A percentile compares a stretch with the other conserved stretches of the same genome.
Evolutionary conservation across 2,888 invertebrate species (phyloP).

Genomic region (Timema podura): DNA sequence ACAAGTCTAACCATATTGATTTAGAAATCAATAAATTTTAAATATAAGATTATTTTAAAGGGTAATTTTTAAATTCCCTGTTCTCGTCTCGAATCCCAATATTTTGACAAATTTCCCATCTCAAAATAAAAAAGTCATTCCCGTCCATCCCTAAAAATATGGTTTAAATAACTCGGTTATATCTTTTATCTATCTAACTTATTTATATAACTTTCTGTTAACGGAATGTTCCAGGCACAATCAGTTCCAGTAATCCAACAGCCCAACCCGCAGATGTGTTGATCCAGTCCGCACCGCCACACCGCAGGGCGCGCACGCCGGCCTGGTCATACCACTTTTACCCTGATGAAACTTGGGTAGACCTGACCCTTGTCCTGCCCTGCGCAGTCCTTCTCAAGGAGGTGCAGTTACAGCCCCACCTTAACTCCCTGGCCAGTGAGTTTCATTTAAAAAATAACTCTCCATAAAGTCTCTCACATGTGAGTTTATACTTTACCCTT

Average conservation of each 20-base stretch:
- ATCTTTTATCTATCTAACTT: background rate
- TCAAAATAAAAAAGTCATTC: no score
- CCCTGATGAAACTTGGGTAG: slow-evolving; percentile 83
- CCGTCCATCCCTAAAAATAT: no score
- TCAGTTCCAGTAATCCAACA: slow-evolving; percentile 76
- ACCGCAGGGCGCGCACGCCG: slow-evolving; percentile 79
- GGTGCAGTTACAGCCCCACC: slow-evolving; percentile 81
- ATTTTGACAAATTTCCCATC: no score
- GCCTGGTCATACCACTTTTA: slow-evolving; percentile 97
- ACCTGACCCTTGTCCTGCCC: slow-evolving; percentile 80
- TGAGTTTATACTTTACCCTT: no score
- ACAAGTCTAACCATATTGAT: no score
- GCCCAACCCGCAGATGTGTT: slow-evolving; percentile 87
- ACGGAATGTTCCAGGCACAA: slow-evolving; percentile 52
- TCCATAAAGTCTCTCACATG: no score
- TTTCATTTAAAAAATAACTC: slow-evolving; percentile 30
- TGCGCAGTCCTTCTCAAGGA: slow-evolving; percentile 84
- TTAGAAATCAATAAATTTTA: no score
- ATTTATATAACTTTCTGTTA: background rate
- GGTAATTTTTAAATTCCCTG: no score
- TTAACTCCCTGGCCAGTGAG: slow-evolving; percentile 73
- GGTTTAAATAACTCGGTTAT: background rate
- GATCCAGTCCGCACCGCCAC: slow-evolving; percentile 75
- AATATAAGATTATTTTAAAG: no score
- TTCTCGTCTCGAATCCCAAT: no score